Base-by-base conservation (phyloP, 2,797 vertebrate genomes). In the Gallinago nigripennis region DNA sequence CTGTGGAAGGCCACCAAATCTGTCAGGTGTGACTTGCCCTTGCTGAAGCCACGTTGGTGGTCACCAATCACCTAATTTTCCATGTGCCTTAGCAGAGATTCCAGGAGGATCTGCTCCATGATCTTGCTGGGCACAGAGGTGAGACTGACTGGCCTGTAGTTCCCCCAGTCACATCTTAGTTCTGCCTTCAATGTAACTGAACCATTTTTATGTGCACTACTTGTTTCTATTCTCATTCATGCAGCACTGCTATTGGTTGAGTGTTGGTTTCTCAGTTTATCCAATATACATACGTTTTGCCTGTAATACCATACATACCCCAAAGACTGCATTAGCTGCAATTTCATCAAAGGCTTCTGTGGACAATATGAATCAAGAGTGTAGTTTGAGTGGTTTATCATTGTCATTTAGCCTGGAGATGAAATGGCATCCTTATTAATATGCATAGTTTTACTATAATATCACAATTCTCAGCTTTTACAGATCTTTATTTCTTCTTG, bases 361-460 rank as follows among this genome's bases (percentile, higher is more conserved):
- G 94, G 93, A 82, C 90, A 88, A 66, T 92, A 84, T 86, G 88
- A 96, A 94, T 95, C 79, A 78, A 79, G 70, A 94, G 81, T 93
- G 66, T 92, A 95, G 94, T 51, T 92, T 87, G 93, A 94, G 73
- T 95, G 92, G 81, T 94, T 95, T 95, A 95, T 96, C 72, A 31
- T 77, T 90, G 82, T 95, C 72, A 90, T 70, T 94, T 85, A 95
- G 94, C 94, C 86, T 91, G 92, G 85, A 92, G 94, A 81, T 95
- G 89, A 96, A 96, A 96, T 95, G 65, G 90, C 95, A 96, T 95
- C 88, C 88, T 96, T 86, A 90, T 97, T 91, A 96, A 95, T 92
- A 92, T 94, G 69, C 60, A 87, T 95, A 84, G 16, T 73, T 90
- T 51, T 92, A 48, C 87, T 96, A 41, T 48, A 92, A 31, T 88